Conservation (phyloP, 1,140 invertebrate genomes). For the Scaptomyza montana region DNA sequence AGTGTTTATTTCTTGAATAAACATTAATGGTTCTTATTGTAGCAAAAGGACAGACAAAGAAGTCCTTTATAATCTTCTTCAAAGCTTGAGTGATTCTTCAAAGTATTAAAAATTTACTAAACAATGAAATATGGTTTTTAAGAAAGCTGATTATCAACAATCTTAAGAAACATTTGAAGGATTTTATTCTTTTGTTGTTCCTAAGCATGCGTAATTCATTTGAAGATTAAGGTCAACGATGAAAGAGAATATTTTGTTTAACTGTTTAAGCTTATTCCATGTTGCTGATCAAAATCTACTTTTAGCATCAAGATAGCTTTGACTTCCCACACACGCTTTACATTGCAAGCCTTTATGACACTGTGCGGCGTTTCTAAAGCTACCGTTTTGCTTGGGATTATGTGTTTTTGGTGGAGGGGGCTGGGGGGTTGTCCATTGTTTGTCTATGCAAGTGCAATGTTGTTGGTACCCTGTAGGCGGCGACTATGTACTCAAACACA, state of each 20-base stretch:
- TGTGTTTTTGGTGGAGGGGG: background rate
- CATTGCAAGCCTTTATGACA: background rate
- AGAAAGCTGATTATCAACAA: background rate
- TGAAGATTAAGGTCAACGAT: background rate
- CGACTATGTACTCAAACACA: conserved; percentile 2
- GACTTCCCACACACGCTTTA: background rate
- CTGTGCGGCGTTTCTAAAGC: conserved; percentile 49
- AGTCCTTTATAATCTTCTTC: no score
- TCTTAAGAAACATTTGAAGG: background rate
- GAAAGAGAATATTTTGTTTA: background rate
- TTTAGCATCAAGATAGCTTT: background rate
- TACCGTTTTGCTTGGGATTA: conserved; percentile 45
- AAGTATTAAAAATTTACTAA: background rate
- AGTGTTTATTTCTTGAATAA: no score
- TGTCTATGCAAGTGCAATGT: conserved; percentile 38
- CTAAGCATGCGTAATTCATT: background rate
- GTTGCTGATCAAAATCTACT: background rate
- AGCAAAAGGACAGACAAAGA: no score
- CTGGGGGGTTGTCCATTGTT: conserved; percentile 54
- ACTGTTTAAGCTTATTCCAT: background rate
- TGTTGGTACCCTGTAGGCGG: conserved; percentile 23
- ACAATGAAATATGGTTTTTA: background rate
- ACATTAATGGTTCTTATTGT: no score
- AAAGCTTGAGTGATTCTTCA: no score
- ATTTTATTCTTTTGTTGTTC: background rate